Percentiles rank a stretch among this genome's conserved stretches.
Conservation (phyloP, 2,113 vertebrate genomes). For the Dendropsophus ebraccatus region DNA sequence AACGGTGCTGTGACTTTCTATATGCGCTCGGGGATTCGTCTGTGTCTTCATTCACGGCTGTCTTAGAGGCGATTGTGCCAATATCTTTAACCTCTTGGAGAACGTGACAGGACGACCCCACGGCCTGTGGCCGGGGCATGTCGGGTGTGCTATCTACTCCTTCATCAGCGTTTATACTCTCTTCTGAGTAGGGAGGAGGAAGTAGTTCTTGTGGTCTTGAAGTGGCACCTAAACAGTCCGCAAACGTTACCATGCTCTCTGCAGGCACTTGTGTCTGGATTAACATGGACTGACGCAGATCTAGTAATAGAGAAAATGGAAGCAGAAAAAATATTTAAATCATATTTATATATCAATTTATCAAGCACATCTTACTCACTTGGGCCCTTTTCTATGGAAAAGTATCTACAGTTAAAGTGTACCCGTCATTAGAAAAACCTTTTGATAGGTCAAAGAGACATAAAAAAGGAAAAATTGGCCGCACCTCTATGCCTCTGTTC, state of each 20-base stretch:
- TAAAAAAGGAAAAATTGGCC: no score
- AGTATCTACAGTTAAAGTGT: no score
- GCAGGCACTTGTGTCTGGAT: slow-evolving; percentile 32
- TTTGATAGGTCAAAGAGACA: no score
- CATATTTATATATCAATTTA: no score
- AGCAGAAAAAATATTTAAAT: no score
- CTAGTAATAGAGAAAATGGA: neutral
- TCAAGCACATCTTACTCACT: no score
- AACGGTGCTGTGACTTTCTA: slow-evolving; percentile 35
- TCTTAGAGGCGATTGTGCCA: slow-evolving; percentile 18
- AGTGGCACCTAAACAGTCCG: slow-evolving; percentile 25
- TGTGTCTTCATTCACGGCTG: slow-evolving; percentile 28
- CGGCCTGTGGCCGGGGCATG: slow-evolving; percentile 51
- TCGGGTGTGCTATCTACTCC: slow-evolving; percentile 45
- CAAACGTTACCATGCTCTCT: slow-evolving; percentile 26
- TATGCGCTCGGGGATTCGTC: slow-evolving; percentile 30
- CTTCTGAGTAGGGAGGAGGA: neutral
- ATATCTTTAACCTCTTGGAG: slow-evolving; percentile 23
- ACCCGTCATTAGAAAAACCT: no score
- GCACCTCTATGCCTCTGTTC: no score
- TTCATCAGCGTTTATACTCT: slow-evolving; percentile 15
- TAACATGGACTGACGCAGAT: slow-evolving; percentile 42
- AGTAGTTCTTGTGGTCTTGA: slow-evolving; percentile 49
- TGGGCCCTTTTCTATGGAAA: no score
- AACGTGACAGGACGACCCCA: slow-evolving; percentile 42